Evolutionary conservation across 2,797 vertebrate genomes (phyloP).

Genomic region (Dallia pectoralis): DNA sequence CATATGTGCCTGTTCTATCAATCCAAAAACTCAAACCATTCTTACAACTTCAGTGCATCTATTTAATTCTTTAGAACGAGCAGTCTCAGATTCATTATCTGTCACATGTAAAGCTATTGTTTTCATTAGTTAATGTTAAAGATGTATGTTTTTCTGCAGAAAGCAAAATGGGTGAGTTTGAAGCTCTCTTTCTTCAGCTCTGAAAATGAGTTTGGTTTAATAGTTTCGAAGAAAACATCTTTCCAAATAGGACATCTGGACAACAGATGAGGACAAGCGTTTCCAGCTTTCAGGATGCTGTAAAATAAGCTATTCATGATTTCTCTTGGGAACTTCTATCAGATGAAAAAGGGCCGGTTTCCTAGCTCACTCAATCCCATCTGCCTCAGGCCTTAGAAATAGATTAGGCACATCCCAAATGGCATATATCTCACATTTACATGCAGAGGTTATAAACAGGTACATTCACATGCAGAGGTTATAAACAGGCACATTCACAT

Average conservation of each 20-base stretch:
- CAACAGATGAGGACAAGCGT: conserved; percentile 30
- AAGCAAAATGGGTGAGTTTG: not conserved
- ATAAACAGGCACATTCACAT: too few relatives aligned
- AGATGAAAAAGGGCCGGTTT: conserved; percentile 11
- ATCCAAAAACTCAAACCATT: too few relatives aligned
- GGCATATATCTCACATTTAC: too few relatives aligned
- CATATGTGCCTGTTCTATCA: too few relatives aligned
- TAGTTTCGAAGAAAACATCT: conserved; percentile 10
- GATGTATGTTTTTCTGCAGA: not conserved
- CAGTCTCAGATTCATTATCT: not conserved
- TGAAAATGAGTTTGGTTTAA: conserved; percentile 6
- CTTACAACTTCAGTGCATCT: too few relatives aligned
- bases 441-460: too few relatives aligned
- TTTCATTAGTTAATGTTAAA: not conserved
- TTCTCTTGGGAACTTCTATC: conserved; percentile 29
- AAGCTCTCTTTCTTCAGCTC: not conserved
- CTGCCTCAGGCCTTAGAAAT: conserved; percentile 1
- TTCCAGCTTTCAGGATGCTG: conserved; percentile 37
- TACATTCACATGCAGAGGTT: too few relatives aligned
- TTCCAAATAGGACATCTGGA: conserved; percentile 33
- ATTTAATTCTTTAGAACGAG: not conserved
- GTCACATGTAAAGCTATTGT: not conserved
- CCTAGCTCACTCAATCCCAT: conserved; percentile 4
- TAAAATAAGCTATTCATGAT: conserved; percentile 34
- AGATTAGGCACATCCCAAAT: not conserved